Percentiles rank a stretch among this genome's conserved stretches.
These are phyloP conservation scores for Microcaecilia unicolor DNA, from an alignment of 2,797 vertebrate genomes.

Conservation along the genomic window DNA sequence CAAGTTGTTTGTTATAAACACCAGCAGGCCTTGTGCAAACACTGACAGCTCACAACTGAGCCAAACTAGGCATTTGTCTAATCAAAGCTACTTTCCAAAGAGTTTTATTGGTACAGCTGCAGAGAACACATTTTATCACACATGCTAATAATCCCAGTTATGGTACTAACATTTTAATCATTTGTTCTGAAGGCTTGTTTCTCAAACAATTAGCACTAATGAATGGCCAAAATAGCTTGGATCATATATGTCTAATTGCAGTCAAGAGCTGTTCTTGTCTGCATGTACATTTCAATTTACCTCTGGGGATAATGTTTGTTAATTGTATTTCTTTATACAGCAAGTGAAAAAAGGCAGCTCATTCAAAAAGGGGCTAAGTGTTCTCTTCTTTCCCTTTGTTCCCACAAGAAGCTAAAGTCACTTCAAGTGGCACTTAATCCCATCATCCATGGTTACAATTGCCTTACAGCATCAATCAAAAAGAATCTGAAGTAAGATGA, in stretches of 20 bases:
- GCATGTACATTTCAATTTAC: slow-evolving; percentile 68
- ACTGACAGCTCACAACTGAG: slow-evolving; percentile 38
- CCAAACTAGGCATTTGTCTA: slow-evolving; percentile 32
- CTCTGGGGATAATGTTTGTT: slow-evolving; percentile 73
- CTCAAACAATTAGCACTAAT: slow-evolving; percentile 78
- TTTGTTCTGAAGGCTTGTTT: slow-evolving; percentile 67
- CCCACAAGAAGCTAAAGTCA: slow-evolving; percentile 88
- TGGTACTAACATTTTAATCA: slow-evolving; percentile 65
- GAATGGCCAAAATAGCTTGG: slow-evolving; percentile 68
- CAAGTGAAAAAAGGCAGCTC: slow-evolving; percentile 49
- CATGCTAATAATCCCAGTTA: slow-evolving; percentile 64
- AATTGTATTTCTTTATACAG: slow-evolving; percentile 72
- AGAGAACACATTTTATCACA: slow-evolving; percentile 51
- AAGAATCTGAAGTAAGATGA: slow-evolving; percentile 81
- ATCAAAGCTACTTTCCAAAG: slow-evolving; percentile 43
- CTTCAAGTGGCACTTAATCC: slow-evolving; percentile 97
- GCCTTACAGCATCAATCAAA: slow-evolving; percentile 85
- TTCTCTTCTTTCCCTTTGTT: slow-evolving; percentile 77
- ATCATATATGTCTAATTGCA: slow-evolving; percentile 82
- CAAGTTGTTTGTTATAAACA: slow-evolving; percentile 62
- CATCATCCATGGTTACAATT: slow-evolving; percentile 88
- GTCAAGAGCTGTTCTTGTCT: slow-evolving; percentile 57
- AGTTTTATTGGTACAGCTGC: slow-evolving; percentile 49
- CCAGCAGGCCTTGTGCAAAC: slow-evolving; percentile 50
- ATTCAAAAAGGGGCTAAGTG: slow-evolving; percentile 64